phyloP scores from a whole-genome alignment of 2,113 vertebrate genomes.

The Struthidea cinerea region DNA sequence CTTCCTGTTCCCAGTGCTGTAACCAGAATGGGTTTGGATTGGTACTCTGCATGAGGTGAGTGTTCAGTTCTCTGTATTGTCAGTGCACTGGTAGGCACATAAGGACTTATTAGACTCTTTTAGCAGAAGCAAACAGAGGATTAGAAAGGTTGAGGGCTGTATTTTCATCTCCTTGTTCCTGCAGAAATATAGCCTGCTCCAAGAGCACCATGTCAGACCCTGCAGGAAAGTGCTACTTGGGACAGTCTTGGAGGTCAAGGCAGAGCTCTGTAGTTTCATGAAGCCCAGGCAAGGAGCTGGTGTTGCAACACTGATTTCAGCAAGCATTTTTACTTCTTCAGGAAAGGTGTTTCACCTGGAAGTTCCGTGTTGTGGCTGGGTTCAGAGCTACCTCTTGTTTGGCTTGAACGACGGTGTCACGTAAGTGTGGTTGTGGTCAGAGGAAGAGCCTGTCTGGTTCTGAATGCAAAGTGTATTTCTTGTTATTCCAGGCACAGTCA shows the following conservation, averaged over 20 bases:
- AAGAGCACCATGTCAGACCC: fast-evolving
- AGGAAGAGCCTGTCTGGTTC: background rate
- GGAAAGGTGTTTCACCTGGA: background rate
- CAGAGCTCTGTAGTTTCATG: background rate
- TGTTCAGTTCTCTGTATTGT: background rate
- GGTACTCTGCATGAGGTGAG: background rate
- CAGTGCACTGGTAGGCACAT: background rate
- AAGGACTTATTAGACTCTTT: background rate
- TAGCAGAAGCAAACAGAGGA: background rate
- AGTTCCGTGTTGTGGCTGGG: fast-evolving
- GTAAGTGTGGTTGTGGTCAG: background rate
- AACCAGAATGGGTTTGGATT: background rate
- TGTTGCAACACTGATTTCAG: background rate
- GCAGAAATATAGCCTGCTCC: background rate
- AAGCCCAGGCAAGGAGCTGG: background rate
- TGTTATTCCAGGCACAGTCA: background rate
- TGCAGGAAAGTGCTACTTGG: background rate
- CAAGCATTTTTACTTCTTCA: background rate
- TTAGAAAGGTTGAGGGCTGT: background rate
- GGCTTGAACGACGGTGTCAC: fast-evolving
- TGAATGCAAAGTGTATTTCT: background rate
- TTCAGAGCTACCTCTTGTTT: background rate
- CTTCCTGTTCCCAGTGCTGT: background rate
- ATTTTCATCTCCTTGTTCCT: background rate
- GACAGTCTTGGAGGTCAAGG: background rate